These are phyloP conservation scores for Lophotis ruficrista DNA, from an alignment of 2,113 vertebrate species.

Conservation along the genomic window DNA sequence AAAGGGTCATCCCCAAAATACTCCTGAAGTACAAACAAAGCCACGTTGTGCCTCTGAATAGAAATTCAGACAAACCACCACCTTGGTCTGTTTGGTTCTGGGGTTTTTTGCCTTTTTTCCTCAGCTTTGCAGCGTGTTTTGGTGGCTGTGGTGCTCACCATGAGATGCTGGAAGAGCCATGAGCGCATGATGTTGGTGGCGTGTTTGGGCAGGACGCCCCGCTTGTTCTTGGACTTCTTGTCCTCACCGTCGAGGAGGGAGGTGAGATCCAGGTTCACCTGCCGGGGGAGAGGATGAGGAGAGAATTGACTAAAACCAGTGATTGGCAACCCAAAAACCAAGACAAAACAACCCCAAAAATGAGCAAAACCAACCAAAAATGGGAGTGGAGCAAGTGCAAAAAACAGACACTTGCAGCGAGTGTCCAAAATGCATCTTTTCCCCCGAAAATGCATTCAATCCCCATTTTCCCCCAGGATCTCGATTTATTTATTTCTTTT, in stretches of 20 bases:
- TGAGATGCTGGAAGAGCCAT: slow-evolving; percentile 99
- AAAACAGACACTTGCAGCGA: accelerated
- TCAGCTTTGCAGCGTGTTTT: neutral
- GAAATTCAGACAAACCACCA: neutral
- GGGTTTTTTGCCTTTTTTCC: accelerated
- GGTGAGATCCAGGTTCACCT: slow-evolving; percentile 97
- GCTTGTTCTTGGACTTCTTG: slow-evolving; percentile 98
- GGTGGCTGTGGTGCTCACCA: slow-evolving; percentile 80
- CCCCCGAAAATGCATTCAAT: neutral
- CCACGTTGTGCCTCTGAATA: neutral
- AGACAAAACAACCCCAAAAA: neutral
- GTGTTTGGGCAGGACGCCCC: slow-evolving; percentile 96
- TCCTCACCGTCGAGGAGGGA: slow-evolving; percentile 95
- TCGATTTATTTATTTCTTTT: neutral
- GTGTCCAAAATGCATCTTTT: neutral
- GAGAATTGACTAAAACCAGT: neutral
- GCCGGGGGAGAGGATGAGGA: slow-evolving; percentile 35
- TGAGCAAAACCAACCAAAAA: neutral
- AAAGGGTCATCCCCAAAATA: accelerated
- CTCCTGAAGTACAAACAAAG: neutral
- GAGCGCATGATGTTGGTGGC: slow-evolving; percentile 99
- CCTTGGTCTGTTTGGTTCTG: accelerated
- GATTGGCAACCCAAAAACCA: accelerated
- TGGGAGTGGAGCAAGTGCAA: neutral
- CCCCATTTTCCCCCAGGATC: neutral